phyloP scores from a whole-genome alignment of 1,140 invertebrate species.

The Choristoneura fumiferana region DNA sequence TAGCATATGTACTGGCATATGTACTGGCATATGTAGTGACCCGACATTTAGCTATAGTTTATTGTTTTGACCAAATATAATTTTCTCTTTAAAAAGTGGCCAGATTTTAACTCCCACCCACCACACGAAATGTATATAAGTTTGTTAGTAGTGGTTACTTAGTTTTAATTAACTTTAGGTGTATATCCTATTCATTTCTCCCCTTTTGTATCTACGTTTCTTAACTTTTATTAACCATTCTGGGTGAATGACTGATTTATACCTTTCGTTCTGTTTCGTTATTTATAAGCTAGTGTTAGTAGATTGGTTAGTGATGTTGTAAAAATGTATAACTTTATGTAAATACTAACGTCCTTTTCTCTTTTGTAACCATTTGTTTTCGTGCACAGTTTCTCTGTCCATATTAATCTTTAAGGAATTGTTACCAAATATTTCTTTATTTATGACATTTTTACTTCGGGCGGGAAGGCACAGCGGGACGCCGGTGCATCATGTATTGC shows the following conservation, averaged over 20 bases:
- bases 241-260: slow-evolving; percentile 26
- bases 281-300: slow-evolving; percentile 55
- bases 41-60: slow-evolving; percentile 8
- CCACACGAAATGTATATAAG: slow-evolving; percentile 72
- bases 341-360: slow-evolving; percentile 58
- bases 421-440: slow-evolving; percentile 77
- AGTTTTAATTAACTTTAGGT: slow-evolving; percentile 50
- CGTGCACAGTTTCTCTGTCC: slow-evolving; percentile 46
- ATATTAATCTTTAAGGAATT: slow-evolving; percentile 71
- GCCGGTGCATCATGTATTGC: neutral
- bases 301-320: slow-evolving; percentile 67
- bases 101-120: slow-evolving; percentile 70
- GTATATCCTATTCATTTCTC: slow-evolving; percentile 27
- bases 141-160: slow-evolving; percentile 64
- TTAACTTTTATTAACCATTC: slow-evolving; percentile 18
- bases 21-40: neutral
- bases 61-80: slow-evolving; percentile 59
- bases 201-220: slow-evolving; percentile 21
- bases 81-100: slow-evolving; percentile 61
- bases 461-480: slow-evolving; percentile 9
- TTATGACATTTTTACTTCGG: slow-evolving; percentile 45
- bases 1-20: neutral
- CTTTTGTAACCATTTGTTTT: slow-evolving; percentile 42
- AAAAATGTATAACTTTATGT: slow-evolving; percentile 64
- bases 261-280: slow-evolving; percentile 41